Evolutionary conservation across 2,888 invertebrate species (phyloP), one percentile per base, ranked within the genome.

Genomic region (Tolmerus cingulatus): DNA sequence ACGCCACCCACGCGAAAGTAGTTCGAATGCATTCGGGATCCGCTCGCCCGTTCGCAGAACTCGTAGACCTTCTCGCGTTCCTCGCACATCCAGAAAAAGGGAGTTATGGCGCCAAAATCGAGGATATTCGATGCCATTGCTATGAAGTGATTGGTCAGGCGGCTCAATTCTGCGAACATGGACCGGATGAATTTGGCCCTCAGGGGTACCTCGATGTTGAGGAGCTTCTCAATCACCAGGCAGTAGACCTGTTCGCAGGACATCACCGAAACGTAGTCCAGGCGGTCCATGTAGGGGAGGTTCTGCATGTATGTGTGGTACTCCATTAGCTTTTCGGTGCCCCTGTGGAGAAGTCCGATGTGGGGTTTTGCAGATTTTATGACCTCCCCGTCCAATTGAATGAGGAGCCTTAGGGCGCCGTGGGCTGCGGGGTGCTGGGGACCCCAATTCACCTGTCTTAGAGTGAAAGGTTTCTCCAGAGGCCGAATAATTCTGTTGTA

Each of bases 361-460:
- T 98, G 97, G 2, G 97, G 97, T 92, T 97, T 97, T 4, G 96
- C 95, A 89, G 95, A 93, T 34, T 95, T 92, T 0, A 98, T 96
- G 7, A 95, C 94, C 94, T 98, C 97, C 74, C 97, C 97, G 89
- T 97, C 96, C 79, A 98, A 91, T 90, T 96, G 95, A 30, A 97
- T 92, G 9, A 98, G 95, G 81, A 98, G 93, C 82, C 97, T 94
- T 34, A 98, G 93, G 55, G 97, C 97, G 8, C 98, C 98, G 91
- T 98, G 98, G 66, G 98, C 98, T 3, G 98, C 97, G 1, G 98
- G 98, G 93, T 98, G 98, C 89, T 96, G 96, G 0, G 98, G 98
- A 0, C 98, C 98, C 92, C 97, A 97, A 91, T 98, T 98, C 16
- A 97, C 92, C 88, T 94, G 93, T 92, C 95, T 94, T 89, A 96